These are phyloP conservation scores for Hetaerina titia DNA, from an alignment of 2,888 invertebrate species.

Conservation along the genomic window DNA sequence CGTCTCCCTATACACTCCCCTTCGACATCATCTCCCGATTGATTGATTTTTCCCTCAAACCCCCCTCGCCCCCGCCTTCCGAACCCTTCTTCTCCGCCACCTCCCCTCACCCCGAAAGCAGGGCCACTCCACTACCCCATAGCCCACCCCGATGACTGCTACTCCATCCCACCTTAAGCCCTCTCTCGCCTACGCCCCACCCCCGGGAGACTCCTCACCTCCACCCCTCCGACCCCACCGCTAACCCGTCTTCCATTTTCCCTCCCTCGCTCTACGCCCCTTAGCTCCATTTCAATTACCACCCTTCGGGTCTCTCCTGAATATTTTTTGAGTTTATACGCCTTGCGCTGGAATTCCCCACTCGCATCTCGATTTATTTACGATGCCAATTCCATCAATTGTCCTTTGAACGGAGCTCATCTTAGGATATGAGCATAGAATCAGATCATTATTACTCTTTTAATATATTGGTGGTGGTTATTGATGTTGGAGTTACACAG, in stretches of 20 bases:
- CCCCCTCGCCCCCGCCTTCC: neutral
- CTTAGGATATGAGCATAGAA: neutral
- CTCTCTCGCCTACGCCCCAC: neutral
- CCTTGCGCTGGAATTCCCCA: neutral
- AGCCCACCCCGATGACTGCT: neutral
- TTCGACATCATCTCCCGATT: conserved; percentile 21
- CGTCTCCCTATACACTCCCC: neutral
- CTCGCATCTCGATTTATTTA: neutral
- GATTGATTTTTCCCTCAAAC: neutral
- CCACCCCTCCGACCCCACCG: no score
- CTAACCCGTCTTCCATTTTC: no score
- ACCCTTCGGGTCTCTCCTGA: neutral
- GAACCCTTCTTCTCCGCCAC: neutral
- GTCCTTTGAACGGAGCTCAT: neutral
- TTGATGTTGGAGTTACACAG: no score
- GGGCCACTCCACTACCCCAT: neutral
- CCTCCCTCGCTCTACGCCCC: neutral
- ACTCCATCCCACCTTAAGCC: neutral
- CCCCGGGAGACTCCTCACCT: no score
- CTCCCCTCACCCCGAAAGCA: neutral
- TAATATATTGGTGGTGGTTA: no score
- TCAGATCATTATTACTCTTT: no score
- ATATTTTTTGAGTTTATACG: neutral
- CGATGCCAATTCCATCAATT: neutral
- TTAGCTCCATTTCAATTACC: neutral